Percentiles rank a stretch among this genome's conserved stretches.
phyloP scores from a whole-genome alignment of 2,797 vertebrate genomes.

The Hemitrygon akajei region DNA sequence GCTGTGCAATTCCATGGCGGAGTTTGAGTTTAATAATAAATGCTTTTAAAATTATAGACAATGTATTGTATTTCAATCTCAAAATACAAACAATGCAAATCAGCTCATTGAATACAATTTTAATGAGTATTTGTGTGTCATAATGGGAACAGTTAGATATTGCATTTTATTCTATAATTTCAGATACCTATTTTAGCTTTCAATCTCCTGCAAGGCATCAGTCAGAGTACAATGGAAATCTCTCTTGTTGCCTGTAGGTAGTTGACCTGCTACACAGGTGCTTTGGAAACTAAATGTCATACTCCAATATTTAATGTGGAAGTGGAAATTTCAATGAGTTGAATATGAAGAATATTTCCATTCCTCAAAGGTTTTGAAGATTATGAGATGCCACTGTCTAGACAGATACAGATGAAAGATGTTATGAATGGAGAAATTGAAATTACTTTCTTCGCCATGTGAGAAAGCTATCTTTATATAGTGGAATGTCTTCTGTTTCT shows the following conservation, averaged over 20 bases:
- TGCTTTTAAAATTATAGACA: not conserved
- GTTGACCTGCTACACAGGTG: not conserved
- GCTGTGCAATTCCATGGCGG: not conserved
- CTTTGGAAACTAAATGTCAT: constrained; percentile 24
- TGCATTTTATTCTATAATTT: not conserved
- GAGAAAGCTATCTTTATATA: not conserved
- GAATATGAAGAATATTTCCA: not conserved
- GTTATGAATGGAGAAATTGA: not conserved
- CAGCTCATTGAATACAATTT: not conserved
- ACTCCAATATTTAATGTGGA: too few species aligned
- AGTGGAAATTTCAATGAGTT: not conserved
- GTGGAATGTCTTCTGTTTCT: not conserved
- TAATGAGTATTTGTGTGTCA: not conserved
- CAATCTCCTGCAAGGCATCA: not conserved
- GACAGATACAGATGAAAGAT: not conserved
- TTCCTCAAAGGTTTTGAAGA: constrained; percentile 1
- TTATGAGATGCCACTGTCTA: not conserved
- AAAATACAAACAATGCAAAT: not conserved
- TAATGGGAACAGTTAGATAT: not conserved
- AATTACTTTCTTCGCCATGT: not conserved
- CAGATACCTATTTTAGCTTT: not conserved
- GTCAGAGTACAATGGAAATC: not conserved
- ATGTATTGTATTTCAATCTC: not conserved
- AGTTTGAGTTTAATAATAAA: not conserved
- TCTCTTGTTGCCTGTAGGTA: not conserved